Evolutionary conservation across 2,113 vertebrate species (phyloP).

Genomic region (Oreotrochilus melanogaster): DNA sequence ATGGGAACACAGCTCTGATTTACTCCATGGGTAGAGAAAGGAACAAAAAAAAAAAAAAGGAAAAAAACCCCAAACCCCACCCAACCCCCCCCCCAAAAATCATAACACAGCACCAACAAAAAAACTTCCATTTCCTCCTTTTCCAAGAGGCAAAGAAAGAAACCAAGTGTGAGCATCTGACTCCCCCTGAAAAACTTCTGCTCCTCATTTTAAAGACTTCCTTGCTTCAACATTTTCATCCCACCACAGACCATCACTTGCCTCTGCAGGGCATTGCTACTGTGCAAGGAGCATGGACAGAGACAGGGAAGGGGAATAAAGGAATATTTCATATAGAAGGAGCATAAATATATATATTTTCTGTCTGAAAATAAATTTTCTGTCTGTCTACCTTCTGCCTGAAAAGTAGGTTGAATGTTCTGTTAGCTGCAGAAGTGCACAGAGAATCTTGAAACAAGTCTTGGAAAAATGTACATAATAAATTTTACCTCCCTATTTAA

Average conservation of each 20-base stretch:
- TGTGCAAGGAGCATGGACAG: background rate
- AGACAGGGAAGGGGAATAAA: background rate
- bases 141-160: background rate
- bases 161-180: background rate
- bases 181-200: background rate
- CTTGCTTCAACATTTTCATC: background rate
- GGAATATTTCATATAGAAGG: background rate
- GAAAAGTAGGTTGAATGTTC: background rate
- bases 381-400: background rate
- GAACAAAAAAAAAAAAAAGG: fast-evolving
- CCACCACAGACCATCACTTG: no score
- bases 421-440: background rate
- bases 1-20: background rate
- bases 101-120: background rate
- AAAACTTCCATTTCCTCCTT: background rate
- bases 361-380: no score
- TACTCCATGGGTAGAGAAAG: background rate
- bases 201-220: background rate
- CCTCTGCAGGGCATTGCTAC: background rate
- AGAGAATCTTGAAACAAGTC: background rate
- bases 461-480: background rate
- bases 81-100: no score
- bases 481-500: background rate
- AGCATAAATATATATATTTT: background rate
- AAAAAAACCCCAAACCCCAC: no score